These are phyloP conservation scores for Trichonephila clavipes DNA, from an alignment of 1,140 invertebrate genomes.

Conservation along the genomic window DNA sequence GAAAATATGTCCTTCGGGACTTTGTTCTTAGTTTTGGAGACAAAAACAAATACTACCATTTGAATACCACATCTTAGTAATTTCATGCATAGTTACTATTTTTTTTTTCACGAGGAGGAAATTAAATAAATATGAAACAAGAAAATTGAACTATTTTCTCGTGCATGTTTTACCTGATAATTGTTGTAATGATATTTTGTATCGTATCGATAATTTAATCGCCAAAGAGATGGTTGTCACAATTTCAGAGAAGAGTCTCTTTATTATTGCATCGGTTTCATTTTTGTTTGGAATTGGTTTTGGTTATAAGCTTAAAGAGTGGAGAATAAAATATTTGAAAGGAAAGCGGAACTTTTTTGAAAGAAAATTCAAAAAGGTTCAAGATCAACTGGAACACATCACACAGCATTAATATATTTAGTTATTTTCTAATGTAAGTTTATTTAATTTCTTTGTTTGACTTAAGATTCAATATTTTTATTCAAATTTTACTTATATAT, in stretches of 20 bases:
- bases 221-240: slow-evolving; percentile 48
- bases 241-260: slow-evolving; percentile 49
- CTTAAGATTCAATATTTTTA: not conserved
- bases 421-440: not conserved
- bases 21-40: no score
- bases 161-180: no score
- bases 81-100: no score
- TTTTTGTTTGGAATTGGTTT: slow-evolving; percentile 68
- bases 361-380: slow-evolving; percentile 60
- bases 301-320: slow-evolving; percentile 76
- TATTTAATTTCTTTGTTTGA: not conserved
- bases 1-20: no score
- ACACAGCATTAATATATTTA: slow-evolving; percentile 40
- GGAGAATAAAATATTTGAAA: slow-evolving; percentile 74
- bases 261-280: slow-evolving; percentile 58
- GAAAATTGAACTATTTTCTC: no score
- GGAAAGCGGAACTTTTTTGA: slow-evolving; percentile 68
- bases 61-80: no score
- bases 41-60: no score
- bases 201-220: not conserved
- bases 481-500: not conserved
- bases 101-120: no score
- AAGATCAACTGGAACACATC: slow-evolving; percentile 71
- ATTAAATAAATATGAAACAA: no score
- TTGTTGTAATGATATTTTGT: no score